These are phyloP conservation scores for Laothoe populi DNA, from an alignment of 2,888 invertebrate species.

Conservation along the genomic window DNA sequence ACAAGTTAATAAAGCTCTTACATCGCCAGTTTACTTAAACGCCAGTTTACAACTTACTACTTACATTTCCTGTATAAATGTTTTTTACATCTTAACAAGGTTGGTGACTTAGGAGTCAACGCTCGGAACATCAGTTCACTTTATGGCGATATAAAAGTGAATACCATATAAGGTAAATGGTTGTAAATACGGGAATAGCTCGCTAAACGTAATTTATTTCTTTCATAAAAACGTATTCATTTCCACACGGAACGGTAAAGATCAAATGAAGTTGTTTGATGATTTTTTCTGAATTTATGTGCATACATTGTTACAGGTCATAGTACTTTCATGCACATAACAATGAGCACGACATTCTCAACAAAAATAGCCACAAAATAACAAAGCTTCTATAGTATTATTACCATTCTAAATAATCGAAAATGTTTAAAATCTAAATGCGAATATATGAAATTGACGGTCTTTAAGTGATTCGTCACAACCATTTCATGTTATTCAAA, in stretches of 20 bases:
- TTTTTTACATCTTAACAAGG: constrained; percentile 34
- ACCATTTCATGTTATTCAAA: not conserved
- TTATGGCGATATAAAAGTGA: constrained; percentile 29
- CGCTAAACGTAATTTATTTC: not conserved
- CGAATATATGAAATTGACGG: not conserved
- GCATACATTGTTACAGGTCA: not conserved
- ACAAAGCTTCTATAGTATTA: too few species aligned
- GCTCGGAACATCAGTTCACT: constrained; percentile 20
- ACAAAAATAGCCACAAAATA: too few species aligned
- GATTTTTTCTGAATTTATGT: constrained; percentile 4
- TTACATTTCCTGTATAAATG: constrained; percentile 21
- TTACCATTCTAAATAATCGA: too few species aligned
- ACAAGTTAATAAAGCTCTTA: not conserved
- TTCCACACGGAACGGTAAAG: constrained; percentile 5
- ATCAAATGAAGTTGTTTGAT: not conserved
- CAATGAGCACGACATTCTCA: too few species aligned
- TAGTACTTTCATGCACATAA: constrained; percentile 3
- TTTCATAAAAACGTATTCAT: constrained; percentile 5
- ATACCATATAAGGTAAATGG: constrained; percentile 30
- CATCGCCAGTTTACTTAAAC: too few species aligned
- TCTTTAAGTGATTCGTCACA: not conserved
- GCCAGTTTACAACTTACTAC: constrained; percentile 13
- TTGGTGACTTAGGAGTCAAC: constrained; percentile 34
- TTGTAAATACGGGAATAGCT: constrained; percentile 5
- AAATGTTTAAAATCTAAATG: too few species aligned